Base-by-base conservation (phyloP, 2,888 invertebrate genomes). In the Germaria angustata region DNA sequence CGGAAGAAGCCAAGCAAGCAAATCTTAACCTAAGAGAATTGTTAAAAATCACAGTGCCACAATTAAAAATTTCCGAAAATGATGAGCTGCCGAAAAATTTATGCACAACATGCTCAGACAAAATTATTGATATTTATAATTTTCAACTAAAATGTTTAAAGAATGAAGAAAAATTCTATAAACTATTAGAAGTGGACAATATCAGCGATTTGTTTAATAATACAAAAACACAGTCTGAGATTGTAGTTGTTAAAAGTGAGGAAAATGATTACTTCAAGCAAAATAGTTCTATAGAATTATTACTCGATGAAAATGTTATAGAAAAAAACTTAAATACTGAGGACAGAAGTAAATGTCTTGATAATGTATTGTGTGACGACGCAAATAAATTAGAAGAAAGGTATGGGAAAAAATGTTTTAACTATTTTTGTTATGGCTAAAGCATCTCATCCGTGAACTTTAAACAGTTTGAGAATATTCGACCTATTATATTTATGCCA, bases 131-230 rank as follows among this genome's bases (percentile, higher is more conserved):
- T 1, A 44, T 81, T 39, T 44, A 65, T 39, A 32, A 51, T 36
- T 81, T 81, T 46, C 76, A 76, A 24, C 51, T 69, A 41, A 76
- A 65, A 22, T 76, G 76, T 59, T 13, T 76, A 9, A 59, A 44
- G 32, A 65, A 46, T 11, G 80, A 81, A 76, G 55, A 59, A 41
- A 57, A 65, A 9, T 59, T 81, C 0, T 15, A n/a, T 20, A 57
- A 72, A 80, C 76, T 79, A 66, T 80, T 22, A 34, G 75, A 32
- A 20, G 34, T 68, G 2, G 73, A 13, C 1, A 15, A 49, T n/a
- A 53, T 22, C 5, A 69, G 11, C 11, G 20, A 49, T 44, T 28
- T 51, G 6, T 46, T 59, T 2, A 51, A 49, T 5, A 77, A 44
- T 7, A 8, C 36, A 8, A 39, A 66, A 66, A 49, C 9, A 46